A percentile compares a stretch with the other conserved stretches of the same genome.
Conservation (phyloP, 2,888 invertebrate species). For the Resseliella maxima region DNA sequence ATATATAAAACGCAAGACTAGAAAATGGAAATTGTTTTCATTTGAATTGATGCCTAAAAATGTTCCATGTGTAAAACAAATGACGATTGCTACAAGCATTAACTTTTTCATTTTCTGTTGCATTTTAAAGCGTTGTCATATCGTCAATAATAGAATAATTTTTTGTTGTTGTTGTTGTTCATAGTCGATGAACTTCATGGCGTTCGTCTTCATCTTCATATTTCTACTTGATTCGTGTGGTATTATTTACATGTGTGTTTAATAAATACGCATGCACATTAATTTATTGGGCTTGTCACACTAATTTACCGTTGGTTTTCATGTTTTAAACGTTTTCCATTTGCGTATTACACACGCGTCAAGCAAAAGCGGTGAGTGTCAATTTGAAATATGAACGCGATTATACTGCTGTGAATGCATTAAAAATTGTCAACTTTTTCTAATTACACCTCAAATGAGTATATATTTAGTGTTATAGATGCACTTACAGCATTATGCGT, state of each 20-base stretch:
- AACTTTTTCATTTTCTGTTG: neutral
- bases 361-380: slow-evolving; percentile 12
- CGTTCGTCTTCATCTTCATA: neutral
- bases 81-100: too few species aligned
- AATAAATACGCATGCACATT: slow-evolving; percentile 14
- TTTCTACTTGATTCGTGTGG: neutral
- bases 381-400: slow-evolving; percentile 30
- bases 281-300: slow-evolving; percentile 35
- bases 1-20: neutral
- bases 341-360: neutral
- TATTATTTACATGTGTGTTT: neutral
- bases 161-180: too few species aligned
- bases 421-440: slow-evolving; percentile 33
- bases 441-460: neutral
- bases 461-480: neutral
- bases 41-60: neutral
- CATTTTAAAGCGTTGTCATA: neutral
- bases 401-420: neutral
- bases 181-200: too few species aligned
- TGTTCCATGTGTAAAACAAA: neutral
- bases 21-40: neutral
- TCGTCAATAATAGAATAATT: neutral
- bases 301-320: slow-evolving; percentile 20
- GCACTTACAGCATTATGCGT: neutral
- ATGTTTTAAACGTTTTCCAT: slow-evolving; percentile 16